Percentiles rank a stretch among this genome's conserved stretches.
phyloP scores from a whole-genome alignment of 2,797 vertebrate species.

The Capromys pilorides region DNA sequence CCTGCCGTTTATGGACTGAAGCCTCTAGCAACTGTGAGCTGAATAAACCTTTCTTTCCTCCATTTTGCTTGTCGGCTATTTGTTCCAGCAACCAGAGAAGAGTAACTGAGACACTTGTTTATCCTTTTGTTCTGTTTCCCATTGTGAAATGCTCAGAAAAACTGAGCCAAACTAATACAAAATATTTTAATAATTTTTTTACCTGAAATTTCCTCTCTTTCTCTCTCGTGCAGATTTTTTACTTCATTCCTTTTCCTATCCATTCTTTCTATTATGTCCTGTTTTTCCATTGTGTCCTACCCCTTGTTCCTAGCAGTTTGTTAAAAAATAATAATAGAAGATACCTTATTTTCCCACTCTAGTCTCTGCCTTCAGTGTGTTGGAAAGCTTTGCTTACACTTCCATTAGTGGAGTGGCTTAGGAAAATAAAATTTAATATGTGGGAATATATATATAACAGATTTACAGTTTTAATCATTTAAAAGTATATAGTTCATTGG shows the following conservation, averaged over 20 bases:
- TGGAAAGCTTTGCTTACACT: too few species aligned
- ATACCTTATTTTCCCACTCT: background rate
- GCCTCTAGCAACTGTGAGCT: too few species aligned
- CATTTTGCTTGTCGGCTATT: too few species aligned
- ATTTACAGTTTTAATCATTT: background rate
- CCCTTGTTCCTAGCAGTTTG: too few species aligned
- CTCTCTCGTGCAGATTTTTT: slow-evolving; percentile 6
- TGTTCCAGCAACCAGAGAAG: too few species aligned
- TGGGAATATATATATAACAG: too few species aligned
- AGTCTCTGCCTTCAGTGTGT: too few species aligned
- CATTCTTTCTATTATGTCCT: background rate
- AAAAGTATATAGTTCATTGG: background rate
- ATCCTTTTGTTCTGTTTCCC: background rate
- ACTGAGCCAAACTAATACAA: background rate
- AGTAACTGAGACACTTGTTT: background rate
- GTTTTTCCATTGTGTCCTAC: background rate
- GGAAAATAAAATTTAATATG: too few species aligned
- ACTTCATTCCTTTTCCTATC: background rate
- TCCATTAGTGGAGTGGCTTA: too few species aligned
- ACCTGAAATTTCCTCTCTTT: background rate
- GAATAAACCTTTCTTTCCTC: too few species aligned
- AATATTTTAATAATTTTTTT: background rate
- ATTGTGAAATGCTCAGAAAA: slow-evolving; percentile 9
- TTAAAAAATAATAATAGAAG: background rate
- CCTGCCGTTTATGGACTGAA: too few species aligned